phyloP scores from a whole-genome alignment of 37 sponge, comb jelly and placozoan species.

The Spongilla lacustris region DNA sequence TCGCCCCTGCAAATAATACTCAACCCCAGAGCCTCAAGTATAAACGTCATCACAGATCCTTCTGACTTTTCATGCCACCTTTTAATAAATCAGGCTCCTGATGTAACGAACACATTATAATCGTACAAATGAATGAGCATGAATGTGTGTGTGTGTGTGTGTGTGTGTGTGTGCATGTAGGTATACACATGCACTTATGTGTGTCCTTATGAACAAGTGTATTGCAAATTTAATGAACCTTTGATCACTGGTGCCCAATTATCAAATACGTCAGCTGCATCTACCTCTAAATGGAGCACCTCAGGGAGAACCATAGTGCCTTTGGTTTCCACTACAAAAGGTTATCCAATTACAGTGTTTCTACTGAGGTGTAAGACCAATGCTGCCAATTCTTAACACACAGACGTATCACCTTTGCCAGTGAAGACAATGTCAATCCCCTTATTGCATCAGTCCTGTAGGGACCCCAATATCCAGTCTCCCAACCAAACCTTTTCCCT shows the following conservation, averaged over 20 bases:
- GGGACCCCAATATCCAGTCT: neutral
- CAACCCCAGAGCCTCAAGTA: too few relatives aligned
- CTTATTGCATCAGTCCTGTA: too few relatives aligned
- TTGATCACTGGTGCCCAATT: too few relatives aligned
- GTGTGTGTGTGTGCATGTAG: neutral
- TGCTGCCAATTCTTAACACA: neutral
- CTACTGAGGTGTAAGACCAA: neutral
- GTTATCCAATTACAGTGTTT: neutral
- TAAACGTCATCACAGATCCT: too few relatives aligned
- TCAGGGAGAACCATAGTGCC: neutral
- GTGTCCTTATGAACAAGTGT: too few relatives aligned
- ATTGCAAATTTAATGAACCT: too few relatives aligned
- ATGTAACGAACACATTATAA: too few relatives aligned
- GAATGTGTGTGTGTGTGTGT: constrained; percentile 1
- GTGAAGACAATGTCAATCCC: neutral
- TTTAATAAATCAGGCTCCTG: too few relatives aligned
- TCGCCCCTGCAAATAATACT: too few relatives aligned
- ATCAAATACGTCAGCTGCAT: too few relatives aligned
- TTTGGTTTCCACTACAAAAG: neutral
- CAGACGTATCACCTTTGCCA: neutral
- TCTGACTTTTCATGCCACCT: too few relatives aligned
- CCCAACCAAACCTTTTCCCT: neutral
- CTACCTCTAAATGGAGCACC: neutral
- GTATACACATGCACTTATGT: neutral
- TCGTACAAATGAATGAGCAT: neutral